Conservation (phyloP, 2,113 vertebrate species). For the Peromyscus californicus region DNA sequence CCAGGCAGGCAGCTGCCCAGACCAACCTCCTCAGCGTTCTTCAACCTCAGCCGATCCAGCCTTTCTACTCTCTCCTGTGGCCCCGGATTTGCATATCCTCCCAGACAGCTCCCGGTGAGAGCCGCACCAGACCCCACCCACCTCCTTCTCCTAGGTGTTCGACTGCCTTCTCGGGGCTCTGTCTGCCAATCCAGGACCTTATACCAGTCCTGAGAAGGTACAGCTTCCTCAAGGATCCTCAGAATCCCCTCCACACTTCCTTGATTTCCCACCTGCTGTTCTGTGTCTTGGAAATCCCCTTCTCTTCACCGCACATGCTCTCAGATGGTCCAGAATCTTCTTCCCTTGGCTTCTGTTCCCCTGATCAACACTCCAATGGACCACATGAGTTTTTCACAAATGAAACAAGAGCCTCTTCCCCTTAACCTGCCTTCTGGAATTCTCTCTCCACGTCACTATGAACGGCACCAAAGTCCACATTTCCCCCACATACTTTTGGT, state of each 20-base stretch:
- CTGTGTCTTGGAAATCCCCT: neutral
- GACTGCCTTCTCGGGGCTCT: neutral
- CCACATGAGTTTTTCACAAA: neutral
- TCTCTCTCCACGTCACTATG: neutral
- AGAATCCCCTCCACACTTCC: neutral
- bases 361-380: neutral
- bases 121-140: conserved; percentile 13
- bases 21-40: neutral
- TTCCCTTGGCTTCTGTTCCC: neutral
- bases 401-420: neutral
- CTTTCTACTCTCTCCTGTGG: rapidly evolving
- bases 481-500: neutral
- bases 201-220: rapidly evolving
- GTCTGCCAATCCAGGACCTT: neutral
- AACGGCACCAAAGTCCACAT: neutral
- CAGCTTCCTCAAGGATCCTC: neutral
- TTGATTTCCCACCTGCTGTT: neutral
- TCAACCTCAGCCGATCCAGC: rapidly evolving
- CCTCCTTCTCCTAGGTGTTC: neutral
- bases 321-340: neutral
- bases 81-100: conserved; percentile 43
- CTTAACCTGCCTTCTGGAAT: neutral
- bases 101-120: neutral
- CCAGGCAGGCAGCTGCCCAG: neutral
- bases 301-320: neutral